Evolutionary conservation across 1,140 invertebrate genomes (phyloP), one percentile per base, ranked within the genome.

Genomic region (Physella acuta): DNA sequence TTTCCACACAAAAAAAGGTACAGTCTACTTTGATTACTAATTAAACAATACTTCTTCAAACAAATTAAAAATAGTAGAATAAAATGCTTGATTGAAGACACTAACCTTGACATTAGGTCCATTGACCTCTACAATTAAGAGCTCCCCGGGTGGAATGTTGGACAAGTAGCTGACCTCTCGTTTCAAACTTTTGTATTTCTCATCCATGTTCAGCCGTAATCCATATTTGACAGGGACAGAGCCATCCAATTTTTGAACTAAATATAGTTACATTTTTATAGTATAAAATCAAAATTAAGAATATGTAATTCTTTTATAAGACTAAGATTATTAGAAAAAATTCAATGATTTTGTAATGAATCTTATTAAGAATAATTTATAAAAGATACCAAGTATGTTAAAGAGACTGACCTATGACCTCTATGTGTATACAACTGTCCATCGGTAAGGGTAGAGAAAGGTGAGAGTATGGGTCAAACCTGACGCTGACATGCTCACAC

Each of bases 381-480:
- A n/a, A n/a, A n/a, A n/a, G n/a, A n/a, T 4, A 8, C 14, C 30
- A n/a, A n/a, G n/a, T n/a, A n/a, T n/a, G n/a, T n/a, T n/a, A n/a
- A n/a, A n/a, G n/a, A n/a, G n/a, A 76, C 81, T 75, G 61, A 85
- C 84, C 82, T 62, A 81, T 81, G 52, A 93, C 88, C 85, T 93
- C 91, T 73, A 91, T 85, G 73, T 92, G 88, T 56, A 85, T 82
- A 74, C 81, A 85, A 71, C 78, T 82, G 58, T 85, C 84, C 82
- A 84, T 84, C 8, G 93, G 93, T 71, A 95, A 85, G 58, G 93
- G 93, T 73, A 95, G 85, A 75, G 92, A 93, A 26, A 95, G 87
- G 85, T 93, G 90, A 80, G 92, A 94, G 86, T 94, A 95, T 2
- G 93, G 91, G 86, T 95, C 93, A 85, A 95, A 95, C 34, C 92